These are phyloP conservation scores for Lichenostomus cassidix DNA, from an alignment of 2,113 vertebrate species.

Conservation along the genomic window DNA sequence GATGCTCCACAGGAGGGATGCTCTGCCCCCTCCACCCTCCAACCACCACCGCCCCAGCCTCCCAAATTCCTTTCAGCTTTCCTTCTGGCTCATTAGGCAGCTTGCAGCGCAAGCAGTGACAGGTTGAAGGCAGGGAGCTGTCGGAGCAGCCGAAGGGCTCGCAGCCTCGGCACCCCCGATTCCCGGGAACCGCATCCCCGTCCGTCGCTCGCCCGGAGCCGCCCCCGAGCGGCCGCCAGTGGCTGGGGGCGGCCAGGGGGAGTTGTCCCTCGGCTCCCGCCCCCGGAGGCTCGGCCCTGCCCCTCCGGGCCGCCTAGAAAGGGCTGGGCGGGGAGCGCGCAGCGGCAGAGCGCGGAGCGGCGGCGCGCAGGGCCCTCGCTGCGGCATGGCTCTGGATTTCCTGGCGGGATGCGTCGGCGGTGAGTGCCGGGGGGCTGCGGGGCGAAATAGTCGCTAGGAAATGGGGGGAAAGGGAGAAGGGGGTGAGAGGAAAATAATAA, in stretches of 20 bases:
- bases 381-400: slow-evolving; percentile 86
- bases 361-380: background rate
- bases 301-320: background rate
- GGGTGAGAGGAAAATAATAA: too few species aligned
- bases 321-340: background rate
- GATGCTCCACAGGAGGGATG: background rate
- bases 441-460: background rate
- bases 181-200: background rate
- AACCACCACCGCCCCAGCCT: background rate
- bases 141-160: background rate
- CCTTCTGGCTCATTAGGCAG: background rate
- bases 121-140: background rate
- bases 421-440: slow-evolving; percentile 46
- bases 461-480: background rate
- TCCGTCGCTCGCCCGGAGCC: background rate
- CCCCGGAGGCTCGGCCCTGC: background rate
- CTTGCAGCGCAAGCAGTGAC: background rate
- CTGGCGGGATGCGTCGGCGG: slow-evolving; percentile 92
- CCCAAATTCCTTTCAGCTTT: background rate
- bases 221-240: background rate
- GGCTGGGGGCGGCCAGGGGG: background rate
- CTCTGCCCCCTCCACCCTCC: background rate
- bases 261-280: background rate
- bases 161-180: rapidly evolving
- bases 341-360: background rate